Conservation (phyloP, 2,113 vertebrate species). For the Scomber scombrus region DNA sequence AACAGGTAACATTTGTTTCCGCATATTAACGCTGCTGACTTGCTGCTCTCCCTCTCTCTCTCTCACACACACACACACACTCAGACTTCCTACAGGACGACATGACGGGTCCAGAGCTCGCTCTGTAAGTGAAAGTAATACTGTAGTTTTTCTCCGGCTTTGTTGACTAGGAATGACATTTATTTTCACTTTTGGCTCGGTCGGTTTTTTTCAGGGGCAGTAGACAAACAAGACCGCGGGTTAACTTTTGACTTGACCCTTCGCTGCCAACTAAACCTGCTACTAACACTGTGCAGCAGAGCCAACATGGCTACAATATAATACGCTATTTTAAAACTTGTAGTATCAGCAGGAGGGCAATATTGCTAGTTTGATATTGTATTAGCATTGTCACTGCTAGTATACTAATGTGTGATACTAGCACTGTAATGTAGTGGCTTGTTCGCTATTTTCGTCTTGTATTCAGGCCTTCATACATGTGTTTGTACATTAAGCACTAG, state of each 20-base stretch:
- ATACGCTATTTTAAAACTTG: neutral
- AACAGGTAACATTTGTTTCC: conserved; percentile 76
- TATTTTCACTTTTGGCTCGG: conserved; percentile 76
- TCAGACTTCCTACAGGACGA: conserved; percentile 55
- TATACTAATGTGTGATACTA: neutral
- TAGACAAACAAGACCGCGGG: neutral
- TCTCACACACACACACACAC: neutral
- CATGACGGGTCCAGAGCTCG: conserved; percentile 46
- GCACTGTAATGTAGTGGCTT: neutral
- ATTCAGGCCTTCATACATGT: conserved; percentile 9
- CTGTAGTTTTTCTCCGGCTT: conserved; percentile 31
- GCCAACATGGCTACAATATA: too few relatives aligned
- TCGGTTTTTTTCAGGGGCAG: conserved; percentile 16
- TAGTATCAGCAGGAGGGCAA: neutral
- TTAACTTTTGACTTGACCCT: conserved; percentile 5
- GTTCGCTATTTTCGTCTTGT: neutral
- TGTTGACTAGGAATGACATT: conserved; percentile 27
- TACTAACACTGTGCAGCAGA: neutral
- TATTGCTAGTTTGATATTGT: too few relatives aligned
- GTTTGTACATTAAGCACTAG: neutral
- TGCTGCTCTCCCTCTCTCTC: too few relatives aligned
- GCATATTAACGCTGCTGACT: conserved; percentile 50
- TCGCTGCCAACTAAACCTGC: neutral
- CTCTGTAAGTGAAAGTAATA: conserved; percentile 69
- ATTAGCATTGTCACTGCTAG: neutral